Evolutionary conservation across 2,888 invertebrate species (phyloP).

Genomic region (Rotaria magnacalcarata): DNA sequence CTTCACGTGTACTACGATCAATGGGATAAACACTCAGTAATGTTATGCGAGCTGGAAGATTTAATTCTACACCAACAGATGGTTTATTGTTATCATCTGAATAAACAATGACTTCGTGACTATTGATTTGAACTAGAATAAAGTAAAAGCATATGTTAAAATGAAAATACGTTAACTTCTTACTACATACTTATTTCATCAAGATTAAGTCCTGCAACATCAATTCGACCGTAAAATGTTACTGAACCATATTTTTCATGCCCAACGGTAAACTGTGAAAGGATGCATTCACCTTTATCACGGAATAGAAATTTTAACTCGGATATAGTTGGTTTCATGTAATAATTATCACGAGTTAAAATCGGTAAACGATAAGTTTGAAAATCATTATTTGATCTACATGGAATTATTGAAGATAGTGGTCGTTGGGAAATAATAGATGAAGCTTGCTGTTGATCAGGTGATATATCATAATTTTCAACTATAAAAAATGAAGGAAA

Average conservation of each 20-base stretch:
- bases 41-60: conserved; percentile 78
- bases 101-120: conserved; percentile 89
- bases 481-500: too few species aligned
- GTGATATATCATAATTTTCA: too few species aligned
- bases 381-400: neutral
- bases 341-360: conserved; percentile 37
- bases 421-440: neutral
- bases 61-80: conserved; percentile 77
- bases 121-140: conserved; percentile 74
- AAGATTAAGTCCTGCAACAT: conserved; percentile 41
- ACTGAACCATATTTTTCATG: conserved; percentile 43
- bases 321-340: conserved; percentile 38
- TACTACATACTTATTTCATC: conserved; percentile 37
- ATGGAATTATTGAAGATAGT: neutral
- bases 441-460: neutral
- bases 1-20: conserved; percentile 74
- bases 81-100: conserved; percentile 85
- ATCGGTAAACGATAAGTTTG: neutral
- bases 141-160: too few species aligned
- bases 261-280: conserved; percentile 43
- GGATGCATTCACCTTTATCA: conserved; percentile 40
- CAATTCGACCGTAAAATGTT: conserved; percentile 42
- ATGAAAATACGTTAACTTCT: neutral
- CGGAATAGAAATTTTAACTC: conserved; percentile 36
- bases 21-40: conserved; percentile 88